These are phyloP conservation scores for Nomada goodeniana DNA, from an alignment of 2,888 invertebrate genomes.

Conservation along the genomic window DNA sequence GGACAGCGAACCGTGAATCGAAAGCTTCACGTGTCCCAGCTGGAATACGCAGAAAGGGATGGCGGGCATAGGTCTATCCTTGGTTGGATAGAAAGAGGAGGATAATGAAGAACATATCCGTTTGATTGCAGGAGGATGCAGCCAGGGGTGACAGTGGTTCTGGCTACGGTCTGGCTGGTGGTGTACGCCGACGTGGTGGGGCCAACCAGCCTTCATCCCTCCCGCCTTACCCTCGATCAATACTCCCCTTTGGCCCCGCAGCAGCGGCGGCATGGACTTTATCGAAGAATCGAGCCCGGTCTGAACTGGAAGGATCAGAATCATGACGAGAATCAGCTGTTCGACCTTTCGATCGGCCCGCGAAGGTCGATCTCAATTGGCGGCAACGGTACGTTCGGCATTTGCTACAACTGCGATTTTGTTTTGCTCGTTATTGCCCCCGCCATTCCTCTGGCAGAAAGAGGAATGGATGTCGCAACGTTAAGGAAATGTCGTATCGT, in stretches of 20 bases:
- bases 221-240: constrained; percentile 79
- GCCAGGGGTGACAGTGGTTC: constrained; percentile 78
- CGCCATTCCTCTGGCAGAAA: constrained; percentile 3
- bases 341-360: constrained; percentile 57
- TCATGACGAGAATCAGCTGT: constrained; percentile 56
- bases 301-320: constrained; percentile 72
- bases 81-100: not conserved
- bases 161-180: constrained; percentile 78
- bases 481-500: constrained; percentile 20
- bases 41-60: not conserved
- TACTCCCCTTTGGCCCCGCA: constrained; percentile 79
- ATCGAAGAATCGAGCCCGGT: constrained; percentile 72
- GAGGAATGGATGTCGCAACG: constrained; percentile 3
- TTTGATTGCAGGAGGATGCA: constrained; percentile 80
- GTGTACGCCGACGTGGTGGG: constrained; percentile 73
- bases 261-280: constrained; percentile 68
- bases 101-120: constrained; percentile 67
- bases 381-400: constrained; percentile 53
- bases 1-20: not conserved
- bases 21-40: not conserved
- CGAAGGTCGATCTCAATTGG: constrained; percentile 49
- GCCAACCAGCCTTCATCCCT: constrained; percentile 73
- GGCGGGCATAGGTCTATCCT: not conserved
- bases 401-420: constrained; percentile 40
- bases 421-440: not conserved